phyloP scores from a whole-genome alignment of 2,113 vertebrate genomes.

The Aviceda subcristata region DNA sequence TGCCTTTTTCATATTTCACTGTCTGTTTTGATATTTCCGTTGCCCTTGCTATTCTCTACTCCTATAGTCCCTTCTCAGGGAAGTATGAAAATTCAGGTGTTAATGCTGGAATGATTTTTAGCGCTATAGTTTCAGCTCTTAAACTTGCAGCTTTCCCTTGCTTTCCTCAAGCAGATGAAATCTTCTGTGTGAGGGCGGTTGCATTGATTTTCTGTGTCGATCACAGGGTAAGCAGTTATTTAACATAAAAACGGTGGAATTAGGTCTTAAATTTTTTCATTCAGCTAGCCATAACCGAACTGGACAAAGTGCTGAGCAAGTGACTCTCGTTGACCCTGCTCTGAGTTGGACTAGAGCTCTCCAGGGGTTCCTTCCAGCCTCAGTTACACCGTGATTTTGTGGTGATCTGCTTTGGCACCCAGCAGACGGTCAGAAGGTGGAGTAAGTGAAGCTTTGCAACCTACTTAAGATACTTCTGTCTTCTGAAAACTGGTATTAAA shows the following conservation, averaged over 20 bases:
- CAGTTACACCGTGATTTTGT: not conserved
- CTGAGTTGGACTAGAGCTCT: not conserved
- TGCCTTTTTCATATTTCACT: not conserved
- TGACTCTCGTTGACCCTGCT: not conserved
- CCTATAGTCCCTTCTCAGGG: not conserved
- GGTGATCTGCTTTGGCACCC: not conserved
- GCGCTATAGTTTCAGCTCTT: not conserved
- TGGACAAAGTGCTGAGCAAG: not conserved
- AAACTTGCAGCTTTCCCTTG: not conserved
- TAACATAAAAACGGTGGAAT: not conserved
- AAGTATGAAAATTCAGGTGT: not conserved
- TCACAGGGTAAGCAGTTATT: not conserved
- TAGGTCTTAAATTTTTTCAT: not conserved
- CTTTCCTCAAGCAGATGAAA: not conserved
- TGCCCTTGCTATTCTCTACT: not conserved
- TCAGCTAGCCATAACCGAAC: not conserved
- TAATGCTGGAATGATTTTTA: not conserved
- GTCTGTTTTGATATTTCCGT: not conserved
- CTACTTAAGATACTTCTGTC: not conserved
- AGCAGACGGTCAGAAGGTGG: not conserved
- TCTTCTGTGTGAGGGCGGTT: not conserved
- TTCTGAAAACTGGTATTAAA: not conserved
- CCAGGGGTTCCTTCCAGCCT: not conserved
- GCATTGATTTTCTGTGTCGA: not conserved
- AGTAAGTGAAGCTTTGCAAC: not conserved